Conservation (phyloP, 1,140 invertebrate species). For the Arctopsyche grandis region DNA sequence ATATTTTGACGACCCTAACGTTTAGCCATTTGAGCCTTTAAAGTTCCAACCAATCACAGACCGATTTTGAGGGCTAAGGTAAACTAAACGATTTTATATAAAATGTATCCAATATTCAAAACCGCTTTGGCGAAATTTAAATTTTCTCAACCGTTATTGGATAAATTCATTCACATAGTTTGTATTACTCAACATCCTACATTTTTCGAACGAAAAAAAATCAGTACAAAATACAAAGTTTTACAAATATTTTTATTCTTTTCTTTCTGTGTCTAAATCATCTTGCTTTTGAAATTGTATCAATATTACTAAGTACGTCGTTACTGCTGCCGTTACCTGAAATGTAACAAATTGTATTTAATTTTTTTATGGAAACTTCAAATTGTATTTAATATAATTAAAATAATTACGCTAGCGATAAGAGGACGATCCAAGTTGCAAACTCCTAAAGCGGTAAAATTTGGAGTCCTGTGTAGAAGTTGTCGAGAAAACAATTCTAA, state of each 20-base stretch:
- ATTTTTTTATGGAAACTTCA: neutral
- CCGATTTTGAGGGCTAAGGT: conserved; percentile 14
- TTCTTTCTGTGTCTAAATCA: conserved; percentile 44
- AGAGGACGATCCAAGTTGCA: conserved; percentile 72
- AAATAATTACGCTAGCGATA: conserved; percentile 70
- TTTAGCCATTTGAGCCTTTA: neutral
- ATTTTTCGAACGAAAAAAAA: too few relatives aligned
- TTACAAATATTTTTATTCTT: neutral
- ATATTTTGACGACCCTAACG: conserved; percentile 14
- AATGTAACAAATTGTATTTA: conserved; percentile 56
- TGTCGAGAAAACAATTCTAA: conserved; percentile 75
- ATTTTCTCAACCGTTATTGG: neutral
- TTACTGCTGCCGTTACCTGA: conserved; percentile 74
- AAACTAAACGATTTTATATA: conserved; percentile 43
- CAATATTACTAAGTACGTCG: conserved; percentile 76
- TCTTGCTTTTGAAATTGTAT: conserved; percentile 75
- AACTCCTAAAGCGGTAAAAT: conserved; percentile 73
- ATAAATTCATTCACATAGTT: too few relatives aligned
- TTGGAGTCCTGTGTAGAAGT: conserved; percentile 69
- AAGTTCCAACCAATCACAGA: conserved; percentile 34
- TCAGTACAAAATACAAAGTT: too few relatives aligned
- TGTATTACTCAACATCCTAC: too few relatives aligned
- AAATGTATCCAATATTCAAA: conserved; percentile 38
- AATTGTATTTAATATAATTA: conserved; percentile 3
- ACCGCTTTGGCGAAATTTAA: conserved; percentile 2